Percentiles rank a stretch among this genome's conserved stretches.
phyloP scores from a whole-genome alignment of 2,113 vertebrate genomes.

The Chlorodrepanis virens region DNA sequence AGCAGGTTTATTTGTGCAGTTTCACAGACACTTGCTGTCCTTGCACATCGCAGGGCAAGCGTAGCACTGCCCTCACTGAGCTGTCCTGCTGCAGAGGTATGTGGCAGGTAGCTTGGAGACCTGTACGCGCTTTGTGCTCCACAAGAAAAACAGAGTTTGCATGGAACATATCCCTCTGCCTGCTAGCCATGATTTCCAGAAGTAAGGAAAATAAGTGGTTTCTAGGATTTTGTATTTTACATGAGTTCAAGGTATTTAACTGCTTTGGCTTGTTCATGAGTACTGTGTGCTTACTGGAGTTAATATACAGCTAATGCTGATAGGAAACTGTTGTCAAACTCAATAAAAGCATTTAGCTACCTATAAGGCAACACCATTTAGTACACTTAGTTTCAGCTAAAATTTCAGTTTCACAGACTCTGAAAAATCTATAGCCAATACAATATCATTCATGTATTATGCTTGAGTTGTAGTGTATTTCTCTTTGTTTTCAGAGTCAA shows the following conservation, averaged over 20 bases:
- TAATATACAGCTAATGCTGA: background rate
- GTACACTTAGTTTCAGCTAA: background rate
- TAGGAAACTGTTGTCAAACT: background rate
- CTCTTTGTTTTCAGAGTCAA: rapidly evolving
- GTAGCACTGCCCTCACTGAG: background rate
- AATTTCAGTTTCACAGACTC: background rate
- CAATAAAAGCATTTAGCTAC: background rate
- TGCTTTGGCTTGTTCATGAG: background rate
- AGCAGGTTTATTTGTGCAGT: background rate
- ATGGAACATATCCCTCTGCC: background rate
- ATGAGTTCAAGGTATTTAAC: background rate
- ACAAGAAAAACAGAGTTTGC: background rate
- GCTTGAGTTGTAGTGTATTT: background rate
- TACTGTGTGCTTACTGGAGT: background rate
- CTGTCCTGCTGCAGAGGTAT: background rate
- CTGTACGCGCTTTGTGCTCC: background rate
- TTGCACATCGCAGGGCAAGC: background rate
- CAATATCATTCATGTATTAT: background rate
- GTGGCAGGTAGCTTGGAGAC: background rate
- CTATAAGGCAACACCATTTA: background rate
- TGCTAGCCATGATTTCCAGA: background rate
- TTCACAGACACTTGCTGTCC: background rate
- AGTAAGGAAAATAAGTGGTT: background rate
- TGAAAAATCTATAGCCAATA: background rate
- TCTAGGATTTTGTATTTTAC: background rate